Conservation (phyloP, 2,797 vertebrate genomes). For the Chelmon rostratus region DNA sequence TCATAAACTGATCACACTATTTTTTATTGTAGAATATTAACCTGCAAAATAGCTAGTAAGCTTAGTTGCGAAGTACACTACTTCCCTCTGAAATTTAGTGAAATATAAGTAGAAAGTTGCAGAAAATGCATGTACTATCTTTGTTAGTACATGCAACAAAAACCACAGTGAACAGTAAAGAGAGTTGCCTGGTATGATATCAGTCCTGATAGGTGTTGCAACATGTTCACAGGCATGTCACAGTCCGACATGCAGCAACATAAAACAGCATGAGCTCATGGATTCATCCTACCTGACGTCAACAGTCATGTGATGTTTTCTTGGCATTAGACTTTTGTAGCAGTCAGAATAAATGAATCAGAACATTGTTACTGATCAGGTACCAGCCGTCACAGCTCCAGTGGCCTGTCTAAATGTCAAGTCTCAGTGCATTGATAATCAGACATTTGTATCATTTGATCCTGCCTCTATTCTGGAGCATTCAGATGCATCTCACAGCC, state of each 20-base stretch:
- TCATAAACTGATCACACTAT: not conserved
- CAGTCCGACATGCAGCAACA: not conserved
- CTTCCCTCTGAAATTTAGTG: not conserved
- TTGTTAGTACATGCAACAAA: no score
- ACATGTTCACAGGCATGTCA: conserved; percentile 16
- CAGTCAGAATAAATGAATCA: not conserved
- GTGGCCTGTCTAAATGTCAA: not conserved
- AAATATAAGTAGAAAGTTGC: not conserved
- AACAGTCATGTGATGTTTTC: not conserved
- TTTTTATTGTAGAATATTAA: not conserved
- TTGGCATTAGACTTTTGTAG: not conserved
- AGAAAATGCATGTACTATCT: not conserved
- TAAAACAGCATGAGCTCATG: not conserved
- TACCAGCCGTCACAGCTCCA: not conserved
- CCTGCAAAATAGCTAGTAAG: not conserved
- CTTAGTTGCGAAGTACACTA: not conserved
- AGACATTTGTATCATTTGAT: conserved; percentile 1
- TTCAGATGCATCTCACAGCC: not conserved
- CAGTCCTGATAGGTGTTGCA: conserved; percentile 15
- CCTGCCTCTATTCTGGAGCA: not conserved
- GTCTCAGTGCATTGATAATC: no score
- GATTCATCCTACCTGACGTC: conserved; percentile 6
- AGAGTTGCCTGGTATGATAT: not conserved
- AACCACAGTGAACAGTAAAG: not conserved
- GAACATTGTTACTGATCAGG: conserved; percentile 1